These are phyloP conservation scores for Urocitellus parryii DNA, from an alignment of 2,113 vertebrate genomes.

Conservation along the genomic window DNA sequence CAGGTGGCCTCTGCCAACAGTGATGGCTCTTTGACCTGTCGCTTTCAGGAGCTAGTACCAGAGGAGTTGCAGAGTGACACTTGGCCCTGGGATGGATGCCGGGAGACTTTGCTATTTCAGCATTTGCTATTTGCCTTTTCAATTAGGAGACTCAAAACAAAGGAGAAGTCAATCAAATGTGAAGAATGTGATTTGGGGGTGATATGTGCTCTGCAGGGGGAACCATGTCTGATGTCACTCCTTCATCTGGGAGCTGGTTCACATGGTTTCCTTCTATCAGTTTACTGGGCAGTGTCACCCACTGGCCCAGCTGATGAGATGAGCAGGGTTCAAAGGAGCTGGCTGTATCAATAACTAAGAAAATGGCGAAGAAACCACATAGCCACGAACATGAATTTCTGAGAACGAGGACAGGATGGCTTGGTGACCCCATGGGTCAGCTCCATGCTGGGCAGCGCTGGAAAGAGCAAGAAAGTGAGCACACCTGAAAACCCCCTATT, in stretches of 20 bases:
- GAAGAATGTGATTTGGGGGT: neutral
- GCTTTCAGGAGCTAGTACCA: neutral
- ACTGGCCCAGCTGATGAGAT: too few species aligned
- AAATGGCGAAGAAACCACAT: too few species aligned
- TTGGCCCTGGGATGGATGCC: accelerated
- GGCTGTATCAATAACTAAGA: too few species aligned
- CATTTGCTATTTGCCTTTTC: neutral
- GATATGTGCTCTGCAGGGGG: neutral
- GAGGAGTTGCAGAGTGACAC: too few species aligned
- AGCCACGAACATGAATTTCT: too few species aligned
- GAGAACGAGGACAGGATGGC: too few species aligned
- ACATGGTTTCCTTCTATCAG: accelerated
- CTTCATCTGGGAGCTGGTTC: accelerated
- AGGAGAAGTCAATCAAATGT: neutral
- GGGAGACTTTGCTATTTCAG: neutral
- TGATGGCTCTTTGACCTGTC: neutral
- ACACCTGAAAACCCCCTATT: too few species aligned
- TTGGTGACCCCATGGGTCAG: too few species aligned
- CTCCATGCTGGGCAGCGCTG: too few species aligned
- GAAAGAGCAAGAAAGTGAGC: too few species aligned
- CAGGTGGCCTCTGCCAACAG: neutral
- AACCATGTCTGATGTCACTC: neutral
- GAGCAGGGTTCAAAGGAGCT: neutral
- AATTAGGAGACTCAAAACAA: neutral
- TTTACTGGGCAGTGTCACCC: neutral